A percentile compares a stretch with the other conserved stretches of the same genome.
These are phyloP conservation scores for Nymphalis urticae DNA, from an alignment of 2,888 invertebrate species.

Conservation along the genomic window DNA sequence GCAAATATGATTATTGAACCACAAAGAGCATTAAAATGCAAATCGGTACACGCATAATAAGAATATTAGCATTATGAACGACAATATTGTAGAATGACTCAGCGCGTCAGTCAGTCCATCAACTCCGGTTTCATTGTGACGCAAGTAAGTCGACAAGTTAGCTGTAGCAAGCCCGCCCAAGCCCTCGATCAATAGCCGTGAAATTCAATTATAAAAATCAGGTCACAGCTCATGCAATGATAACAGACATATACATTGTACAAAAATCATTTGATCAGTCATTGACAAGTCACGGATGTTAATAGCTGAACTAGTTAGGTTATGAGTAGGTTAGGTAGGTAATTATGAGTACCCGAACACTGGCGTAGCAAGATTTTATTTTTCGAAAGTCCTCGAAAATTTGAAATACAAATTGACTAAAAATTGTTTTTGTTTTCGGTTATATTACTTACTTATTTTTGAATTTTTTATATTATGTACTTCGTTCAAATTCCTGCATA, in stretches of 20 bases:
- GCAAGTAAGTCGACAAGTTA: constrained; percentile 68
- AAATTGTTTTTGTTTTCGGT: no score
- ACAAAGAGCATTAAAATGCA: constrained; percentile 75
- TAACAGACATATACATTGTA: constrained; percentile 39
- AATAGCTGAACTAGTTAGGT: constrained; percentile 21
- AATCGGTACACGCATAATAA: constrained; percentile 77
- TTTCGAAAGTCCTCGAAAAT: no score
- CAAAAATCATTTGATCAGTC: constrained; percentile 27
- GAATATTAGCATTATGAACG: constrained; percentile 77
- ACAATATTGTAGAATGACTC: constrained; percentile 76
- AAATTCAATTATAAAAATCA: constrained; percentile 72
- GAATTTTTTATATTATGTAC: no score
- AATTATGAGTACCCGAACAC: neutral
- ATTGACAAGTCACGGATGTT: constrained; percentile 18
- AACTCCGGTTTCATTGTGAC: constrained; percentile 62
- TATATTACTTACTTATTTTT: no score
- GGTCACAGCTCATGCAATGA: constrained; percentile 53
- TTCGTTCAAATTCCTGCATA: no score
- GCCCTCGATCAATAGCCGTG: constrained; percentile 72
- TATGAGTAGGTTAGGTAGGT: neutral
- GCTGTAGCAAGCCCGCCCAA: constrained; percentile 70
- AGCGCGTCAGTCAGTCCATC: constrained; percentile 67
- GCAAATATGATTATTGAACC: constrained; percentile 51
- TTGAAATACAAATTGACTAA: no score
- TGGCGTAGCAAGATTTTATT: neutral